Evolutionary conservation across 2,888 invertebrate species (phyloP).

Genomic region (Patella depressa): DNA sequence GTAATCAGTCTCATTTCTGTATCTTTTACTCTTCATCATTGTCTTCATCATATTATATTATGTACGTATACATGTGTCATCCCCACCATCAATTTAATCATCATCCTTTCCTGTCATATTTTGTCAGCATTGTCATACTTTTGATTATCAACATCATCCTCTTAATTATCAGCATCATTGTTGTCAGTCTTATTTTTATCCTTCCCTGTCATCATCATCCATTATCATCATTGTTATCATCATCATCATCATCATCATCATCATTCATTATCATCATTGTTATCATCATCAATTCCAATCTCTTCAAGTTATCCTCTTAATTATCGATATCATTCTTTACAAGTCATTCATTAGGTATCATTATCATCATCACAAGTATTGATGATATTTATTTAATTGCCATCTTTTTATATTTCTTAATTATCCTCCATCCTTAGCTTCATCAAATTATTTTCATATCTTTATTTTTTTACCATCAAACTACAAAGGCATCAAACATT

Average conservation of each 20-base stretch:
- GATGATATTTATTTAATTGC: neutral
- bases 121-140: no score
- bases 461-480: neutral
- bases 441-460: neutral
- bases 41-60: no score
- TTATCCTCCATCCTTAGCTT: neutral
- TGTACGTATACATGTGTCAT: neutral
- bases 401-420: neutral
- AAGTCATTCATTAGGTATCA: no score
- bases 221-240: neutral
- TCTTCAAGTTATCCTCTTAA: neutral
- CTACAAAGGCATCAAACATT: no score
- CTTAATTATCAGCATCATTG: neutral
- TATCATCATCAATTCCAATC: neutral
- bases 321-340: no score
- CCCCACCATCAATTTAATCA: neutral
- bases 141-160: no score
- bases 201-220: neutral
- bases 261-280: neutral
- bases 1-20: no score
- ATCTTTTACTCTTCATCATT: no score
- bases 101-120: no score
- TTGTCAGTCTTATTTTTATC: neutral
- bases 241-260: slow-evolving; percentile 7
- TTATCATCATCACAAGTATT: neutral